Percentiles rank a stretch among this genome's conserved stretches.
These are phyloP conservation scores for Dryococelus australis DNA, from an alignment of 2,888 invertebrate genomes.

Conservation along the genomic window DNA sequence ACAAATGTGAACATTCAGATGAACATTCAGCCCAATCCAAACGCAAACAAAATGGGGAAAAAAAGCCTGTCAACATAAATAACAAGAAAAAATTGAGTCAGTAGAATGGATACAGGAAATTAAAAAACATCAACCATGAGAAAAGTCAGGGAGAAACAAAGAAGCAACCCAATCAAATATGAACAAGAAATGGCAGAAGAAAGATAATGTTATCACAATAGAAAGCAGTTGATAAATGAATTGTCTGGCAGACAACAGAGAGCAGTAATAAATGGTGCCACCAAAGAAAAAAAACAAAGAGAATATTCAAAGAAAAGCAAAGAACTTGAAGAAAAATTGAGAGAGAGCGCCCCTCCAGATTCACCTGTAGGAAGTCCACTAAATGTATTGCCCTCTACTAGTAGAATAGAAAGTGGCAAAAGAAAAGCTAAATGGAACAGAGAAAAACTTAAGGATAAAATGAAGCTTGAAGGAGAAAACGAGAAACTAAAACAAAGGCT, in stretches of 20 bases:
- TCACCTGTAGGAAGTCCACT: background rate
- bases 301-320: background rate
- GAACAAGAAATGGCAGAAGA: background rate
- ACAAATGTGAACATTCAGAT: too few relatives aligned
- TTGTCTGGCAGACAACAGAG: background rate
- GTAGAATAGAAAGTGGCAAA: background rate
- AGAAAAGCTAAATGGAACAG: background rate
- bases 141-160: background rate
- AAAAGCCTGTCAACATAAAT: background rate
- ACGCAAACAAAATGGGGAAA: background rate
- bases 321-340: background rate
- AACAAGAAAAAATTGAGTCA: background rate
- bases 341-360: background rate
- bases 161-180: background rate
- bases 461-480: background rate
- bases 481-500: background rate
- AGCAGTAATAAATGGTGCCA: background rate
- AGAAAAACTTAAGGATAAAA: background rate
- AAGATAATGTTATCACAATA: background rate
- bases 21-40: too few relatives aligned
- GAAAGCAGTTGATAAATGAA: background rate
- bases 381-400: conserved; percentile 2
- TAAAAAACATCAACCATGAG: background rate
- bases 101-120: background rate
- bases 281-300: background rate